These are phyloP conservation scores for Naja naja DNA, from an alignment of 2,113 vertebrate species.

Conservation along the genomic window DNA sequence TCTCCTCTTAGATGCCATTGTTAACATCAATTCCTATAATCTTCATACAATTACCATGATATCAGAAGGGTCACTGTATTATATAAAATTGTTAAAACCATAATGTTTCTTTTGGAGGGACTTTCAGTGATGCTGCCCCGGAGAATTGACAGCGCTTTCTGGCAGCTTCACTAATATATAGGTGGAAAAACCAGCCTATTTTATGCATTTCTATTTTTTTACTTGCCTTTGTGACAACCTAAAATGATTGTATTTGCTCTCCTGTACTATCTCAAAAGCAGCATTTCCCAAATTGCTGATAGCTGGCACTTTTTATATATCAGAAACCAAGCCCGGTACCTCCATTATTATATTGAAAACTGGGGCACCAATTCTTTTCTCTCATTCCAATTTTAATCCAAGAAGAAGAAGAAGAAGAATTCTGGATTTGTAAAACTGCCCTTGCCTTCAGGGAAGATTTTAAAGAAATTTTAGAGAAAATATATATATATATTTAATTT, in stretches of 20 bases:
- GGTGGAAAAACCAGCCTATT: not conserved
- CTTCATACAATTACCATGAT: conserved; percentile 50
- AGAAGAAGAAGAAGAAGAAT: not conserved
- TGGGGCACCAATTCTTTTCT: not conserved
- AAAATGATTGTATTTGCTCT: not conserved
- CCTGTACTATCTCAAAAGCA: not conserved
- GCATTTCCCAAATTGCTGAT: not conserved
- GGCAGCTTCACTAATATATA: not conserved
- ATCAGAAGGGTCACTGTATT: conserved; percentile 1
- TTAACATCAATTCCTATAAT: conserved; percentile 33
- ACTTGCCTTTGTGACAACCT: not conserved
- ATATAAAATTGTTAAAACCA: conserved; percentile 7
- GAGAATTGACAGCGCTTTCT: not conserved
- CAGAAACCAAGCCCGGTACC: not conserved
- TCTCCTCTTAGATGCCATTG: conserved; percentile 49
- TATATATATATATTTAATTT: too few relatives aligned
- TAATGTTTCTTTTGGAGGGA: not conserved
- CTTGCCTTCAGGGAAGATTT: too few relatives aligned
- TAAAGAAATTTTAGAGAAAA: too few relatives aligned
- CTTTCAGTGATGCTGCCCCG: not conserved
- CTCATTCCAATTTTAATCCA: not conserved
- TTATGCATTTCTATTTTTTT: not conserved
- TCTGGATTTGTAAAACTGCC: not conserved
- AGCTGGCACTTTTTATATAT: not conserved
- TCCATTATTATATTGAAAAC: conserved; percentile 13